Evolutionary conservation across 2,797 vertebrate species (phyloP).

Genomic region (Coluber constrictor): DNA sequence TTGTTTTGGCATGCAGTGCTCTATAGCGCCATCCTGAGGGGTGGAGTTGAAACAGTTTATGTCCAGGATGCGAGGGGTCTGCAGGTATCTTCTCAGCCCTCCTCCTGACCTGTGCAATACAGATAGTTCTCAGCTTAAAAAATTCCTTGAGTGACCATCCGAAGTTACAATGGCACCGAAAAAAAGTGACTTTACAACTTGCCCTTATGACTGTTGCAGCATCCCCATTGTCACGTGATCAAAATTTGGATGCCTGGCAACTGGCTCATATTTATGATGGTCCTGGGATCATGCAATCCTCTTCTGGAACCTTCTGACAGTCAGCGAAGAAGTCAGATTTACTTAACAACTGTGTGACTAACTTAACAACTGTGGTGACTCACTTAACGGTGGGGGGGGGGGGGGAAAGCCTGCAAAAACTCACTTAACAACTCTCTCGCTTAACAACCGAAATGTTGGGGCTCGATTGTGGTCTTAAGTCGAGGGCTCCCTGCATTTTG

Average conservation of each 20-base stretch:
- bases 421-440: not conserved
- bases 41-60: not conserved
- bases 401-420: not conserved
- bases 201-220: not conserved
- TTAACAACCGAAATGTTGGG: not conserved
- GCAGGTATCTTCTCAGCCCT: not conserved
- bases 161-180: not conserved
- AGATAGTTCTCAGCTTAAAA: not conserved
- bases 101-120: not conserved
- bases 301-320: not conserved
- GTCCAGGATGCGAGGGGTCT: not conserved
- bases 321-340: not conserved
- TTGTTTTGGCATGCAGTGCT: not conserved
- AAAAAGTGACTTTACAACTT: not conserved
- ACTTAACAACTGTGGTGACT: not conserved
- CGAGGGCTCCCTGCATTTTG: not conserved
- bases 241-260: not conserved
- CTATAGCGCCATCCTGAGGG: not conserved
- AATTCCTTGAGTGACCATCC: not conserved
- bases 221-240: not conserved
- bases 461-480: not conserved
- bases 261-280: not conserved
- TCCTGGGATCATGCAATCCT: not conserved
- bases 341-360: not conserved
- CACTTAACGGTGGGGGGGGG: not conserved